Evolutionary conservation across 2,113 vertebrate species (phyloP).

Genomic region (Actenoides lindsayi): DNA sequence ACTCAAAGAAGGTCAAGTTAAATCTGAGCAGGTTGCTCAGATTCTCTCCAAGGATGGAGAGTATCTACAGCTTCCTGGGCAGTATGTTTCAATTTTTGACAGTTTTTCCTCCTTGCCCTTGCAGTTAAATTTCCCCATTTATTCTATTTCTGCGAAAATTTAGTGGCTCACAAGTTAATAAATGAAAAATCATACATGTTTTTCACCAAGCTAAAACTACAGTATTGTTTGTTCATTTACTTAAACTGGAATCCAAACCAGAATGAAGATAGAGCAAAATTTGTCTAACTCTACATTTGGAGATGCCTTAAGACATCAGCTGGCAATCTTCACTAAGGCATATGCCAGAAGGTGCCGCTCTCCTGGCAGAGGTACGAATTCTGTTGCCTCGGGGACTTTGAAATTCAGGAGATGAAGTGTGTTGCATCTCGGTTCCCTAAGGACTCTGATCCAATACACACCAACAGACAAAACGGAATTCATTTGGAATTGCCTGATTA

Average conservation of each 20-base stretch:
- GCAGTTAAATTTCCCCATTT: not conserved
- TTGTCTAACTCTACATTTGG: not conserved
- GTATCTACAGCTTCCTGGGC: not conserved
- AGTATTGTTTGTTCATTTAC: not conserved
- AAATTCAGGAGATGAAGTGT: not conserved
- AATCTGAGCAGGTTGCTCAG: not conserved
- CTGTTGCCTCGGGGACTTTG: not conserved
- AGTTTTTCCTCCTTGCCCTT: fast-evolving
- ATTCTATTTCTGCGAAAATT: not conserved
- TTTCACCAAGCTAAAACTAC: not conserved
- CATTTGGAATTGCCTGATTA: not conserved
- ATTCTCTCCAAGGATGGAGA: not conserved
- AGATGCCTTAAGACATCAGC: not conserved
- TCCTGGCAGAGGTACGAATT: not conserved
- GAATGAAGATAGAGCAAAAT: not conserved
- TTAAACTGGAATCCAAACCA: not conserved
- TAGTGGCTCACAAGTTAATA: not conserved
- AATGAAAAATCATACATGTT: not conserved
- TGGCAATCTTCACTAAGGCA: not conserved
- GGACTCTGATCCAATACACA: not conserved
- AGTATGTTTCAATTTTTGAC: not conserved
- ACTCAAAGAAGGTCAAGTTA: not conserved
- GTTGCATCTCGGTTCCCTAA: not conserved
- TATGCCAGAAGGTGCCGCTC: not conserved
- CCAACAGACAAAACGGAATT: not conserved